Evolutionary conservation across 2,888 invertebrate genomes (phyloP), one percentile per base, ranked within the genome.

Genomic region (Dolichopus griseipennis): DNA sequence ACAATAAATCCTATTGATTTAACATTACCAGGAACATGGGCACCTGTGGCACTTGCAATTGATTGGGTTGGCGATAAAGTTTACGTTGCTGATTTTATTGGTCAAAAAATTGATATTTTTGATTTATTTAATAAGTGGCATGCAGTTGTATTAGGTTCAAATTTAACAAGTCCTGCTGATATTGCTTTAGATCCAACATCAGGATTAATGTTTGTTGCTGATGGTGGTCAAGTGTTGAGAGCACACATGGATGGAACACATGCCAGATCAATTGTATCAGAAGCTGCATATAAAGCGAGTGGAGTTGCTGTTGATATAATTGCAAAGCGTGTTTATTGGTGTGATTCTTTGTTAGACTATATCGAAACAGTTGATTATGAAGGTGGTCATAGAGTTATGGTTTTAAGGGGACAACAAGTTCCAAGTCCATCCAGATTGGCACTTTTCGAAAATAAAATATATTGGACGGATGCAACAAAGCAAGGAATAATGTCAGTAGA

Each of bases 41-140:
- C 92, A 0, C 95, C 95, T 0, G 90, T 93, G 0, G 91, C 95
- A 0, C 79, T 98, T 66, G 97, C 98, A 10, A 91, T 97, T 20
- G 98, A 98, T 83, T 99, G 97, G 95, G 89, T 98, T 64, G 95
- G 95, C 0, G 92, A 95, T 79, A 97, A 97, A 79, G 85, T 99
- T 10, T 98, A 97, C 82, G 93, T 97, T 22, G 94, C 94, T 0
- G 97, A 98, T 80, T 88, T 91, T 22, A 86, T 95, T 27, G 95
- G 95, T 0, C 93, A 95, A 79, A 95, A 94, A 83, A 90, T 99
- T 69, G 97, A 97, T 78, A 91, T 98, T 0, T 93, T 96, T 77
- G 95, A 95, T 79, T 83, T 96, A 73, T 90, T 90, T 74, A 93
- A 92, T 0, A 85, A 90, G 68, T 90, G 89, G 83, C 94, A 97